A percentile compares a stretch with the other conserved stretches of the same genome.
Conservation (phyloP, 92 coral and sea anemone genomes). For the Zoanthus solanderi region DNA sequence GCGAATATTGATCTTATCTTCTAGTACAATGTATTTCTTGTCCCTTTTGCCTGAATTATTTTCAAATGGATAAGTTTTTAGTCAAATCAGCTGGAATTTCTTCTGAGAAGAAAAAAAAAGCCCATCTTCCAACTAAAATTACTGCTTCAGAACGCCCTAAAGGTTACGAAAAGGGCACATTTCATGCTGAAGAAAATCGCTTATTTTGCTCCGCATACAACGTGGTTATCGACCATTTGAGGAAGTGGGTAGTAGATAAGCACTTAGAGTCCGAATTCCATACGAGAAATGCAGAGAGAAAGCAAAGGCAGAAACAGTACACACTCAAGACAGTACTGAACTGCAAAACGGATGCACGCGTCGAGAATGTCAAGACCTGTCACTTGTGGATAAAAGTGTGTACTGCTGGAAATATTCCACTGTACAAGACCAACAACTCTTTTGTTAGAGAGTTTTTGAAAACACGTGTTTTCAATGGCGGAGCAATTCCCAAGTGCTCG, state of each 20-base stretch:
- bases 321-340: neutral
- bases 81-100: neutral
- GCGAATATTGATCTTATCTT: too few species aligned
- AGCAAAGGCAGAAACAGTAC: neutral
- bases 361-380: neutral
- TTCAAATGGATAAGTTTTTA: neutral
- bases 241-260: neutral
- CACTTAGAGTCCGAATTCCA: constrained; percentile 12
- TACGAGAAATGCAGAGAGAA: constrained; percentile 20
- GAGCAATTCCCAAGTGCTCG: constrained; percentile 20
- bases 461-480: constrained; percentile 45
- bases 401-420: neutral
- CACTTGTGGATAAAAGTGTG: neutral
- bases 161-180: constrained; percentile 4
- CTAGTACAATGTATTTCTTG: too few species aligned
- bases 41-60: too few species aligned
- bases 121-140: too few species aligned
- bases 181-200: neutral
- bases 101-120: neutral
- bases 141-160: neutral
- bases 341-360: neutral
- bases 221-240: neutral
- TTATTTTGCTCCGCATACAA: neutral
- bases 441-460: constrained; percentile 5
- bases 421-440: neutral